Evolutionary conservation across 2,888 invertebrate species (phyloP).

Genomic region (Rugalucina vietnamica): DNA sequence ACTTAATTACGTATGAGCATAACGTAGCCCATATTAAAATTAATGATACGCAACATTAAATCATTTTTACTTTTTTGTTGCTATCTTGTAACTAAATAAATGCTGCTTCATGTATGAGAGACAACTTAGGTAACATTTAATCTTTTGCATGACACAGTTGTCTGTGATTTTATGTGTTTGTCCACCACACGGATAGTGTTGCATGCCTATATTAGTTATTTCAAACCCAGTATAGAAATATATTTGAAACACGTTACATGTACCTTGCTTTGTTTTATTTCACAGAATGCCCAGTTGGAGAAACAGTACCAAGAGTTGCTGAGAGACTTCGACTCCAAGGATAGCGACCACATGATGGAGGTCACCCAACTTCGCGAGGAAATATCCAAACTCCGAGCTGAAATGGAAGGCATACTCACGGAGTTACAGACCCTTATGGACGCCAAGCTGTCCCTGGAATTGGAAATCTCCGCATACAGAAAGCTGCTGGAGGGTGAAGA

Average conservation of each 20-base stretch:
- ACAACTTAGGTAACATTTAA: too few relatives aligned
- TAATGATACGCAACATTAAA: too few relatives aligned
- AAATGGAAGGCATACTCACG: slow-evolving; percentile 83
- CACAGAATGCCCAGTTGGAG: slow-evolving; percentile 85
- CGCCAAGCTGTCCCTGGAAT: slow-evolving; percentile 85
- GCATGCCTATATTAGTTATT: neutral
- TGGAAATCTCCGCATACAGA: slow-evolving; percentile 86
- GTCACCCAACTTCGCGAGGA: slow-evolving; percentile 79
- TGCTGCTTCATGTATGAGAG: too few relatives aligned
- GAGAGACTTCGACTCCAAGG: slow-evolving; percentile 84
- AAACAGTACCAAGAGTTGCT: slow-evolving; percentile 85
- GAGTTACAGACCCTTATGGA: slow-evolving; percentile 85
- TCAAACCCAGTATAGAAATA: neutral
- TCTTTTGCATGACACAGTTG: too few relatives aligned
- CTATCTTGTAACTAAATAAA: too few relatives aligned
- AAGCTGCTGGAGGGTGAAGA: slow-evolving; percentile 86
- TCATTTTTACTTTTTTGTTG: too few relatives aligned
- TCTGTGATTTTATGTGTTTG: too few relatives aligned
- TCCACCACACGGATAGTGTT: too few relatives aligned
- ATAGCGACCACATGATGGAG: slow-evolving; percentile 84
- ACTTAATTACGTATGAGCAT: too few relatives aligned
- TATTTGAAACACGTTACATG: neutral
- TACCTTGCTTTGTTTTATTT: neutral
- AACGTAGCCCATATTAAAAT: too few relatives aligned
- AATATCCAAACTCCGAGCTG: slow-evolving; percentile 80